Percentiles rank a stretch among this genome's conserved stretches.
These are phyloP conservation scores for Diogma glabrata DNA, from an alignment of 2,888 invertebrate genomes.

Conservation along the genomic window DNA sequence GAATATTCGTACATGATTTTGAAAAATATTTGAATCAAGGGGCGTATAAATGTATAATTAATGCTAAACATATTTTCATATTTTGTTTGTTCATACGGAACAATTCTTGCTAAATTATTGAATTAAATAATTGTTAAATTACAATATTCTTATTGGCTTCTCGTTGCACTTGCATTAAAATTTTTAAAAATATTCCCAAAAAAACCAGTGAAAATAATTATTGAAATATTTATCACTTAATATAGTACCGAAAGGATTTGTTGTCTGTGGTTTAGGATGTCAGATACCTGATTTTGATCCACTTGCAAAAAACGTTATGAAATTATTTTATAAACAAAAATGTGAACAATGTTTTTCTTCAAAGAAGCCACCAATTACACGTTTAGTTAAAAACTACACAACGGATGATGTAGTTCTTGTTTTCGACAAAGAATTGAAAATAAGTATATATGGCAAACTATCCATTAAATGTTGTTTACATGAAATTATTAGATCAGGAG, in stretches of 20 bases:
- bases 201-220: no score
- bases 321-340: slow-evolving; percentile 40
- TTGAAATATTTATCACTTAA: no score
- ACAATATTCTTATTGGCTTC: no score
- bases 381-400: slow-evolving; percentile 24
- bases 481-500: slow-evolving; percentile 25
- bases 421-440: slow-evolving; percentile 22
- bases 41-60: no score
- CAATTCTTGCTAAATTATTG: no score
- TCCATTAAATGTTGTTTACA: slow-evolving; percentile 28
- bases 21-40: no score
- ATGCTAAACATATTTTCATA: no score
- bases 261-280: slow-evolving; percentile 46
- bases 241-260: slow-evolving; percentile 28
- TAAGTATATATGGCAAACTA: slow-evolving; percentile 15
- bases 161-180: no score
- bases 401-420: slow-evolving; percentile 26
- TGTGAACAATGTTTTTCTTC: slow-evolving; percentile 39
- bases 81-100: no score
- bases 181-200: no score
- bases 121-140: no score
- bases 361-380: slow-evolving; percentile 29
- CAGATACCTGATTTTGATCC: slow-evolving; percentile 51
- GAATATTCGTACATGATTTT: no score
- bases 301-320: slow-evolving; percentile 43